Evolutionary conservation across 2,797 vertebrate species (phyloP).

Genomic region (Manis crassicaudata): DNA sequence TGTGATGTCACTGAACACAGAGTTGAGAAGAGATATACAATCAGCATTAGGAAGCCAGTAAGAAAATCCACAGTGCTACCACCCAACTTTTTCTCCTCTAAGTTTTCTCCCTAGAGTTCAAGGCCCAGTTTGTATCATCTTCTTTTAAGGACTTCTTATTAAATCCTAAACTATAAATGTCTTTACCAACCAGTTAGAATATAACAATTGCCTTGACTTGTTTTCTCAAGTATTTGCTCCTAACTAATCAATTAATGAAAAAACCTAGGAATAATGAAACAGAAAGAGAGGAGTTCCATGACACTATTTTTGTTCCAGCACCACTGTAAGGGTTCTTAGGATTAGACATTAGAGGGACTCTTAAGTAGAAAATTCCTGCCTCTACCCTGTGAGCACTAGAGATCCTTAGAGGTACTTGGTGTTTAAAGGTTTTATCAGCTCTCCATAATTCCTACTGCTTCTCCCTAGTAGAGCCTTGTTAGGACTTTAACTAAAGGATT

Average conservation of each 20-base stretch:
- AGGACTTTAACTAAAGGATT: slow-evolving; percentile 46
- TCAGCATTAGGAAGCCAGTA: background rate
- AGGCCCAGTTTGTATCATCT: background rate
- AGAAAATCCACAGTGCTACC: background rate
- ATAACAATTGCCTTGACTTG: background rate
- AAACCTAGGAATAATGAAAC: slow-evolving; percentile 6
- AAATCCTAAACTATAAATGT: slow-evolving; percentile 17
- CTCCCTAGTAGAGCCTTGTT: background rate
- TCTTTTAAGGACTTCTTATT: slow-evolving; percentile 31
- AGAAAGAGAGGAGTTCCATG: slow-evolving; percentile 31
- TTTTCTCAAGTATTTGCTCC: slow-evolving; percentile 21
- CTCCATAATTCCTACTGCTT: background rate
- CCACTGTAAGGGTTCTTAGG: background rate
- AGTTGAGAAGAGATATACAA: background rate
- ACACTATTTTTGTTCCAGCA: background rate
- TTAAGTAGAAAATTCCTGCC: background rate
- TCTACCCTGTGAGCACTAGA: background rate
- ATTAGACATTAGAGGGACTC: background rate
- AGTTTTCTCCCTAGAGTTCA: slow-evolving; percentile 8
- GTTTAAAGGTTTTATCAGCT: slow-evolving; percentile 44
- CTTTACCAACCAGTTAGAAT: slow-evolving; percentile 2
- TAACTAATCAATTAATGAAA: background rate
- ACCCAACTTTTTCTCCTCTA: background rate
- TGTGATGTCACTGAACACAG: background rate
- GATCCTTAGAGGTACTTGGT: background rate